Base-by-base conservation (phyloP, 2,888 invertebrate species). In the Coecobrya sp. region DNA sequence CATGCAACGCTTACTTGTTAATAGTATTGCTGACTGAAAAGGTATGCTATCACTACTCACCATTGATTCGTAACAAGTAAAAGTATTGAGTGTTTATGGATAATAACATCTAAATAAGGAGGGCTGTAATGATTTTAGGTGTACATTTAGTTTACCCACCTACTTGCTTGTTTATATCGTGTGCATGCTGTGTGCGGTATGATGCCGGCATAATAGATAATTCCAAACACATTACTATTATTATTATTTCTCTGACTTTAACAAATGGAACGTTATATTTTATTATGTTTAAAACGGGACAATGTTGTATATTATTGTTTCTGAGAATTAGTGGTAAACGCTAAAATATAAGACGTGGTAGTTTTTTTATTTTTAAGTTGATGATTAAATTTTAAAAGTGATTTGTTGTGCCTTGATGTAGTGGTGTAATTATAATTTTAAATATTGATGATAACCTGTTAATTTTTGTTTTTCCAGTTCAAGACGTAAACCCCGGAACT, bases 111-210 rank as follows among this genome's bases (percentile, higher is more conserved):
- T 81, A 52, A 86, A 81, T 65, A 68, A 91, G 86, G 91, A 91
- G 91, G 91, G 86, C 86, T 91, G 68, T 91, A 36, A 91, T 45
- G 86, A 91, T 91, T 91, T 86, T 55, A n/a, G 73, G 79, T 86
- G 85, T 79, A 76, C 89, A 84, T 55, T 76, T 86, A 76, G 73
- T 76, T 73, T 55, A 85, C 49, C n/a, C 27, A 85, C 65, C n/a
- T 49, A 45, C 81, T 88, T 79, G 13, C 16, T 45, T 25, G 52
- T 86, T 49, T 70, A 55, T 90, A 55, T 45, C 27, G 16, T 59
- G 16, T 59, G 36, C 49, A 36, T 70, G 86, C 79, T 86, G 65
- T 22, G 5, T 55, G 16, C 11, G 65, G 65, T 79, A 36, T 62
- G 68, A 87, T 84, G 82, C 91, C 91, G 91, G 91, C 70, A 70